Evolutionary conservation across 1,140 invertebrate genomes (phyloP), one percentile per base, ranked within the genome.

Genomic region (Drosophila yakuba): DNA sequence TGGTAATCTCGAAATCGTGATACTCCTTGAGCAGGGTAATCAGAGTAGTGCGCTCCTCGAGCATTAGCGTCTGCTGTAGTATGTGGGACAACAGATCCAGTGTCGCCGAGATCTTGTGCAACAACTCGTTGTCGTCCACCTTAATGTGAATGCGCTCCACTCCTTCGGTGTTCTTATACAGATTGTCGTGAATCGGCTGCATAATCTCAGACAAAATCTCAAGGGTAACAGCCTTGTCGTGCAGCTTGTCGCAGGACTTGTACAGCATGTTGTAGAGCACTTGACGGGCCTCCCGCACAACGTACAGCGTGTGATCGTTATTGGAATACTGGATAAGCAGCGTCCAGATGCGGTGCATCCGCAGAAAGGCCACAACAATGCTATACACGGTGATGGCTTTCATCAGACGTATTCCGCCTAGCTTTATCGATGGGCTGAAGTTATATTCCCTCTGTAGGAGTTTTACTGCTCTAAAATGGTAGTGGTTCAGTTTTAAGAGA

Each of bases 221-320:
- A 23, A 93, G 84, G 25, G 94, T 94, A 3, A 94, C 84, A 12
- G 92, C 82, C 39, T 93, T 85, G 71, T 91, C 86, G 0, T 93
- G 75, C 10, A 69, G 67, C 68, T 94, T 93, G 6, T 92, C 91
- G 43, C 91, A 91, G 59, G 93, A 94, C 41, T 93, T 91, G 66
- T 93, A 91, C 5, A 95, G 69, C 61, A 95, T 90, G 17, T 92
- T 80, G 43, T 93, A 94, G 1, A 95, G 80, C 71, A 95, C 93
- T 32, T 93, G 92, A 36, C 94, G 93, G 7, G 94, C 94, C 67
- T 94, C 94, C 17, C 93, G 92, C 0, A 94, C 94, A n/a, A 95
- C 93, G 69, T 95, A 95, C 68, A 95, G 80, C 7, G 95, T 95
- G 39, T 95, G 94, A 91, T 94, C 94, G 50, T 92, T 85, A 57